Evolutionary conservation across 2,113 vertebrate genomes (phyloP), one percentile per base, ranked within the genome.

Genomic region (Oceanodroma tethys): DNA sequence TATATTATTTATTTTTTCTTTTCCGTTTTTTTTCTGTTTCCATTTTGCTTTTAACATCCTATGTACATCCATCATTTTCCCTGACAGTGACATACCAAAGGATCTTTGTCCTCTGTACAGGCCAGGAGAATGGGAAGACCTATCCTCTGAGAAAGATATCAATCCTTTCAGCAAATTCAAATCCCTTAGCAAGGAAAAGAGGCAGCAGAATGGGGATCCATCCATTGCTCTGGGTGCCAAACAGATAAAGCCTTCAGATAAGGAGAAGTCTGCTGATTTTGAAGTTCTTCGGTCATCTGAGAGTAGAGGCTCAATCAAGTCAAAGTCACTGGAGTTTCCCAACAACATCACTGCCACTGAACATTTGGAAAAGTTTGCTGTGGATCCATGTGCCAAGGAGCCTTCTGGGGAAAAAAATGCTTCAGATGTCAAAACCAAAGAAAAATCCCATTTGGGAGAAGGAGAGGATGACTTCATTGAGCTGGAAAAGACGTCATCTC

Each of bases 81-180:
- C 95, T 97, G 81, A 98, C 98, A 99, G 99, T 98, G 99, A 99
- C 97, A 98, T 99, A 99, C 99, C 99, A 98, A 99, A 99, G 99
- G 99, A 99, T 99, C 99, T 99, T 98, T 99, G 99, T 99, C 99
- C 99, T 98, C 98, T 99, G 98, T 99, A 99, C 99, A 99, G 99
- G 99, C 99, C 99, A 62, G 99, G 99, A 93, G 99, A 99, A 97
- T 99, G 99, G 99, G 99, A 99, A 97, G 99, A 99, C 96, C 98
- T 99, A 42, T 99, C 99, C 7, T 99, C 99, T 29, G 99, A 99
- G 94, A 99, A 97, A 42, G 99, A 99, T 84, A 98, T 99, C 73
- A 99, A 99, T 97, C 99, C 99, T 45, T 99, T 99, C 97, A 99
- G 99, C 96, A 99, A 99, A 90, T 99, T 99, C 81, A 99, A 99